Evolutionary conservation across 2,113 vertebrate genomes (phyloP).

Genomic region (Crotalus horridus): DNA sequence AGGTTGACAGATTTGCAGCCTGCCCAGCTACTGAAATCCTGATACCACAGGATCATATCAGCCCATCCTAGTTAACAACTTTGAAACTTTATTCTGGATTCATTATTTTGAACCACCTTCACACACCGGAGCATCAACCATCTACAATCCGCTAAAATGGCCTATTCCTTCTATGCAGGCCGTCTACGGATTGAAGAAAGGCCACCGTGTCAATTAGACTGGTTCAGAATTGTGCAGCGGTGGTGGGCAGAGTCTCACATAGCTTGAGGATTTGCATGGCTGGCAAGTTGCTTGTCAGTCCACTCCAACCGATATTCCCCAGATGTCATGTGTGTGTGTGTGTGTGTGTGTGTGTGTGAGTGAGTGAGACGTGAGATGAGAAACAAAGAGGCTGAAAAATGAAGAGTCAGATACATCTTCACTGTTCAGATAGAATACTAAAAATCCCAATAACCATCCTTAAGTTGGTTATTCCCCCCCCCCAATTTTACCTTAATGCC

Average conservation of each 20-base stretch:
- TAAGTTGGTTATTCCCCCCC: too few species aligned
- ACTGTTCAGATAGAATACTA: background rate
- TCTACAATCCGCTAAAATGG: too few species aligned
- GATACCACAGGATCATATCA: too few species aligned
- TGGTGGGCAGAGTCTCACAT: background rate
- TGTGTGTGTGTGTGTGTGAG: too few species aligned
- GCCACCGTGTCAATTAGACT: background rate
- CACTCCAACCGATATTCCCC: background rate
- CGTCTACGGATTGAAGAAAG: background rate
- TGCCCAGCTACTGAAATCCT: too few species aligned
- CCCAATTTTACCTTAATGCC: background rate
- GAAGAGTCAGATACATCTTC: background rate
- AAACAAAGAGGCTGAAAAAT: conserved; percentile 4
- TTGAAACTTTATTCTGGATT: too few species aligned
- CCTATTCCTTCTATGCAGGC: too few species aligned
- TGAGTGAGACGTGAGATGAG: background rate
- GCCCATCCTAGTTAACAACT: too few species aligned
- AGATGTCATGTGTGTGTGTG: background rate
- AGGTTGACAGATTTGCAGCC: too few species aligned
- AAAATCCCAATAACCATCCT: background rate
- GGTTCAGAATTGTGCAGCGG: background rate
- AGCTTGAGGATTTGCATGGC: background rate
- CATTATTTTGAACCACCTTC: too few species aligned
- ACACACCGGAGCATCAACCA: too few species aligned
- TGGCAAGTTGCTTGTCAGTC: background rate